Conservation (phyloP, 2,113 vertebrate genomes). For the Hippocampus guttulatus region DNA sequence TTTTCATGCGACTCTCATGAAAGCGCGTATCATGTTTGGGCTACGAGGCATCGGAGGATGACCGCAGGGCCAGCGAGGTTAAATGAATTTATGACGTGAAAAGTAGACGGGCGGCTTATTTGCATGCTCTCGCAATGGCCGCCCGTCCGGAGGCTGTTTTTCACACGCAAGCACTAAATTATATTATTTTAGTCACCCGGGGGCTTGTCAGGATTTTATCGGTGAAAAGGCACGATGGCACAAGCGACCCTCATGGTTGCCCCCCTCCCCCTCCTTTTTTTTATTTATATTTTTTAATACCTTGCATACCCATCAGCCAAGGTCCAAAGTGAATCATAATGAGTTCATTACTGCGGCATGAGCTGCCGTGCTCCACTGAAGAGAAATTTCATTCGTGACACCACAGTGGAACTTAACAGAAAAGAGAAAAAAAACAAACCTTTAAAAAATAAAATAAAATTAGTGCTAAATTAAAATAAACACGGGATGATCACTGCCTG, state of each 20-base stretch:
- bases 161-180: background rate
- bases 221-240: background rate
- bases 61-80: conserved; percentile 7
- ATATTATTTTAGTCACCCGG: background rate
- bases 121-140: conserved; percentile 9
- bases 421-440: background rate
- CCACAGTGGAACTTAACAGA: conserved; percentile 2
- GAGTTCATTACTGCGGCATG: conserved; percentile 5
- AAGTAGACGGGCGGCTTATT: conserved; percentile 8
- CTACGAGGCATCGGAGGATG: conserved; percentile 3
- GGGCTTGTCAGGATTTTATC: background rate
- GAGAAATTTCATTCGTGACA: conserved; percentile 8
- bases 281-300: background rate
- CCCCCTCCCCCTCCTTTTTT: background rate
- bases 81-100: conserved; percentile 15
- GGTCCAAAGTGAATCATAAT: conserved; percentile 4
- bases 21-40: conserved; percentile 1
- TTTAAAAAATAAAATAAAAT: background rate
- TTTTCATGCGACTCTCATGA: conserved; percentile 17
- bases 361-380: conserved; percentile 4
- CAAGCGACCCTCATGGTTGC: background rate
- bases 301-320: background rate
- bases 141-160: conserved; percentile 1
- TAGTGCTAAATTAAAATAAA: background rate
- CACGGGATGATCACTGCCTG: background rate